Evolutionary conservation across 2,888 invertebrate genomes (phyloP), one percentile per base, ranked within the genome.

Genomic region (Drosophila algonquin): DNA sequence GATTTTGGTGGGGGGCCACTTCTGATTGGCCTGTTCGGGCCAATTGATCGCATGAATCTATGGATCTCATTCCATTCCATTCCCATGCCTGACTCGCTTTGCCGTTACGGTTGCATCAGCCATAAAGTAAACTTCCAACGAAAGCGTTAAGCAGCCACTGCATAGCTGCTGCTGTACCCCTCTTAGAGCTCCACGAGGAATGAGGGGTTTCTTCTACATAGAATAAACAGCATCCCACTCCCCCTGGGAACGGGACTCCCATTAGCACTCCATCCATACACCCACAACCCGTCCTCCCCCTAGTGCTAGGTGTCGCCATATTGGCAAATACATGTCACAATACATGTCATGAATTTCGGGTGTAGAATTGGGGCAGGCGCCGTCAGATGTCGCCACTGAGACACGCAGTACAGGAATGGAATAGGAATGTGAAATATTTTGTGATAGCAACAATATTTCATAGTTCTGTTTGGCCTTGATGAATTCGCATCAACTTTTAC

Each of bases 21-120:
- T 63, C 58, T 64, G 74, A 70, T 58, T 71, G 70, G 60, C 54
- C 52, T 63, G 62, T 46, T 30, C 55, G 30, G 76, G 50, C 64
- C 67, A 63, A 77, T 82, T 59, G 62, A 77, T 72, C 83, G 63
- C 18, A 53, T 75, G 64, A 24, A 53, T 75, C 63, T 59, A 57
- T 40, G 48, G 61, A 55, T 65, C 60, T 48, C 57, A 46, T 24
- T 35, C 55, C 62, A 70, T 62, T 45, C 71, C 53, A 60, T 48
- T 21, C 44, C 46, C 21, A 40, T 73, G 79, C 73, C 80, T 90
- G 90, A 90, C 77, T 80, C 56, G 64, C 54, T 21, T 73, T 65
- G 35, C 61, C 67, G 64, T 68, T 75, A 63, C 32, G 60, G 84
- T 90, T 90, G 89, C 90, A 89, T 90, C 91, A 90, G 90, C 75